These are phyloP conservation scores for Ceratina australensis DNA, from an alignment of 1,140 invertebrate genomes.

Conservation along the genomic window DNA sequence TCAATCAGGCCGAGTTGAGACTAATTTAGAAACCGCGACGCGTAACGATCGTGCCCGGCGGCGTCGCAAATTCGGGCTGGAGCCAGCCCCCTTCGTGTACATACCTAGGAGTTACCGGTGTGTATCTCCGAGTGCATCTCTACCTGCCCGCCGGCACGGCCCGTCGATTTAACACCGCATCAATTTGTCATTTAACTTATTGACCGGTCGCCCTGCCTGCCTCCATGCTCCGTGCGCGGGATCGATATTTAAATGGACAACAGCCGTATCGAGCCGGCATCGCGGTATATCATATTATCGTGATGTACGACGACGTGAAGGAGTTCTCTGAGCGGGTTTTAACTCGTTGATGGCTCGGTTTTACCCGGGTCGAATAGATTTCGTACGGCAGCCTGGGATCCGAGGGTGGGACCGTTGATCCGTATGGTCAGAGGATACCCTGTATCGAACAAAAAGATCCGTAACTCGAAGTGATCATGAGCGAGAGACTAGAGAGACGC, in stretches of 20 bases:
- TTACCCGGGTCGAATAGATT: neutral
- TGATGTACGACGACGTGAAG: neutral
- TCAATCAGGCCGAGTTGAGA: slow-evolving; percentile 58
- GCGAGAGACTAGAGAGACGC: too few species aligned
- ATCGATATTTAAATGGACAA: slow-evolving; percentile 17
- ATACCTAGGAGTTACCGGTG: slow-evolving; percentile 56
- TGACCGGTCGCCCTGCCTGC: neutral
- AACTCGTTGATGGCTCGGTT: neutral
- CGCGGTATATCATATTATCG: neutral
- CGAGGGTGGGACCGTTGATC: neutral
- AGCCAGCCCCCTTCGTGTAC: neutral
- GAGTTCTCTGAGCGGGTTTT: neutral
- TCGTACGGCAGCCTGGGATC: neutral
- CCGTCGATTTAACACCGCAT: slow-evolving; percentile 55
- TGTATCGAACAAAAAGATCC: too few species aligned
- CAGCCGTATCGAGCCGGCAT: slow-evolving; percentile 1
- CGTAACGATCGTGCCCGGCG: slow-evolving; percentile 53
- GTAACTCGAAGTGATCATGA: too few species aligned
- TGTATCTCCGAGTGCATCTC: slow-evolving; percentile 60
- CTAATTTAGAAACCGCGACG: slow-evolving; percentile 62
- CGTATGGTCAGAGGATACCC: too few species aligned
- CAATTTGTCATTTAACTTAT: slow-evolving; percentile 62
- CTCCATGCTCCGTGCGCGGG: neutral
- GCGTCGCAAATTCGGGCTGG: slow-evolving; percentile 54
- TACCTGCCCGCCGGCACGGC: slow-evolving; percentile 47